Conservation (phyloP, 2,888 invertebrate species). For the Crematogaster levior region DNA sequence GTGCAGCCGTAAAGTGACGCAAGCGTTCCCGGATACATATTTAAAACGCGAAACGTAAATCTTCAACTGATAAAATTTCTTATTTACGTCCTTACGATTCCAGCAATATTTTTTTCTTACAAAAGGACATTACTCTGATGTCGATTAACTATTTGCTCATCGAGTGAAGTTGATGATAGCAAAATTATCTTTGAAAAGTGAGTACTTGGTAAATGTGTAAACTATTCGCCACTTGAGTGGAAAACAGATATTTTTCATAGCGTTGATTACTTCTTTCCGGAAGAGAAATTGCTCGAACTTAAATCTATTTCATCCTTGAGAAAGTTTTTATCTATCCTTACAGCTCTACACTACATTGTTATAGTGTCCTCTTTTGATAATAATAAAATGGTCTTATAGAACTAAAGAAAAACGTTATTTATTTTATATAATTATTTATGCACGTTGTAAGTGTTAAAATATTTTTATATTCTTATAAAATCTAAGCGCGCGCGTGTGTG, state of each 20-base stretch:
- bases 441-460: background rate
- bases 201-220: background rate
- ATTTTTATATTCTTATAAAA: background rate
- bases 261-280: slow-evolving; percentile 18
- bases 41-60: slow-evolving; percentile 53
- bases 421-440: background rate
- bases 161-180: background rate
- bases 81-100: background rate
- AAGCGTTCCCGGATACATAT: slow-evolving; percentile 54
- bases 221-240: background rate
- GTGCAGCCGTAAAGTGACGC: slow-evolving; percentile 20
- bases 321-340: slow-evolving; percentile 19
- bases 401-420: background rate
- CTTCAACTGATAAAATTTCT: slow-evolving; percentile 54
- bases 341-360: background rate
- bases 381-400: background rate
- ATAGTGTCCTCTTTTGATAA: background rate
- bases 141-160: slow-evolving; percentile 6
- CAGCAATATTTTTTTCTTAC: slow-evolving; percentile 13
- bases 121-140: slow-evolving; percentile 12
- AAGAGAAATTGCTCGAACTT: slow-evolving; percentile 17
- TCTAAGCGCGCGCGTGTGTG: too few relatives aligned
- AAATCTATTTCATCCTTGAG: slow-evolving; percentile 17
- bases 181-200: slow-evolving; percentile 17
- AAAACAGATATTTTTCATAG: slow-evolving; percentile 15